Conservation (phyloP, 2,797 vertebrate species). For the Todus mexicanus region DNA sequence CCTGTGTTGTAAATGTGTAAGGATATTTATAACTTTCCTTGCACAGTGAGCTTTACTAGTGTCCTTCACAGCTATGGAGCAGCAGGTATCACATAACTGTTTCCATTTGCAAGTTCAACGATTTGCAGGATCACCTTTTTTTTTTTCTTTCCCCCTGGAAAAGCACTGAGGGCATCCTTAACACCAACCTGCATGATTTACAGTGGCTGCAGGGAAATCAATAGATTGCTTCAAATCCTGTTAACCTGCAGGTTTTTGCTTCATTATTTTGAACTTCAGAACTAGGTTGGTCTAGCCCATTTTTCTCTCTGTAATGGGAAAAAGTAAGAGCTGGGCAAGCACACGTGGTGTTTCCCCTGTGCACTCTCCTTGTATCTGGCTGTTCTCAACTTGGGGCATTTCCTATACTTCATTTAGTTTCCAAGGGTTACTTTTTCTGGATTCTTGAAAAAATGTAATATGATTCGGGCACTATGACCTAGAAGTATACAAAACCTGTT, state of each 20-base stretch:
- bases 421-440: background rate
- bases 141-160: background rate
- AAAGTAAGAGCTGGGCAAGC: background rate
- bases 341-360: background rate
- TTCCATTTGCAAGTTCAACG: background rate
- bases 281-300: background rate
- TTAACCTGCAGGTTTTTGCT: background rate
- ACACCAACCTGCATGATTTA: background rate
- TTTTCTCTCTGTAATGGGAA: background rate
- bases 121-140: background rate
- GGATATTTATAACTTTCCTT: background rate
- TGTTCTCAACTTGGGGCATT: background rate
- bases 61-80: background rate
- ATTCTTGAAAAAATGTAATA: background rate
- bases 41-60: background rate
- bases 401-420: background rate
- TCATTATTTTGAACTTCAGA: background rate
- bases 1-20: background rate
- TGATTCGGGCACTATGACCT: background rate
- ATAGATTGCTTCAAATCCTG: background rate
- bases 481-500: background rate
- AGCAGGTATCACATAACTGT: background rate
- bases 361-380: background rate
- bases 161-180: background rate
- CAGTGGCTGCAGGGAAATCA: background rate